Evolutionary conservation across 2,888 invertebrate genomes (phyloP), one percentile per base, ranked within the genome.

Genomic region (Drosophila nigritarsus): DNA sequence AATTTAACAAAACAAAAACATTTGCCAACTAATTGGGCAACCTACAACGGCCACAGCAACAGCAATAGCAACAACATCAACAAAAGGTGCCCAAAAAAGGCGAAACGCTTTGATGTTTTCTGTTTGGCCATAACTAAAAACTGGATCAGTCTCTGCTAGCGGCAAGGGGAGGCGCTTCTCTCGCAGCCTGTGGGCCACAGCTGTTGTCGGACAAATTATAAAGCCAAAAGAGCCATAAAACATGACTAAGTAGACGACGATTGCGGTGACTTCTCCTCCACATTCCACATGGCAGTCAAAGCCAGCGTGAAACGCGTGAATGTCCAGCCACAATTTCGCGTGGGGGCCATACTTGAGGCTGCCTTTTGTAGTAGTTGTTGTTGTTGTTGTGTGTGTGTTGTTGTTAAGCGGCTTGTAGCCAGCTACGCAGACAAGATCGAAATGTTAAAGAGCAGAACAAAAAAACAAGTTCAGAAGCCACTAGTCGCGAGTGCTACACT

Each of bases 21-120:
- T 78, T 80, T 76, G 81, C 65, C 81, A 85, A 82, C 84, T 85
- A 85, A 85, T 85, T 85, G 90, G 83, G 86, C 84, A 85, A 60
- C 72, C 70, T 73, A 62, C 60, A 65, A 53, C 49, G 27, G 13
- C 42, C 20, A 42, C 42, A 42, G 24, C 36, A 36, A 6, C 15
- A 38, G 3, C 18, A 40, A 9, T 24, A 53, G 3, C 50, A 68
- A 20, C 56, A 49, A 65, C 58, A 36, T 69, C 73, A 71, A 58
- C 61, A 56, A 72, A 36, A 34, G 49, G 24, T 48, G 51, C 20
- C 80, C 75, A 56, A 77, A 77, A 59, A 80, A 76, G 81, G 81
- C 71, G 32, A 77, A 77, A 68, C 38, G 86, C 85, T 89, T 83
- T 83, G 82, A 83, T 71, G 90, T 38, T 27, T 62, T 53, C 18